A percentile compares a stretch with the other conserved stretches of the same genome.
These are phyloP conservation scores for Centropus unirufus DNA, from an alignment of 2,113 vertebrate genomes.

Conservation along the genomic window DNA sequence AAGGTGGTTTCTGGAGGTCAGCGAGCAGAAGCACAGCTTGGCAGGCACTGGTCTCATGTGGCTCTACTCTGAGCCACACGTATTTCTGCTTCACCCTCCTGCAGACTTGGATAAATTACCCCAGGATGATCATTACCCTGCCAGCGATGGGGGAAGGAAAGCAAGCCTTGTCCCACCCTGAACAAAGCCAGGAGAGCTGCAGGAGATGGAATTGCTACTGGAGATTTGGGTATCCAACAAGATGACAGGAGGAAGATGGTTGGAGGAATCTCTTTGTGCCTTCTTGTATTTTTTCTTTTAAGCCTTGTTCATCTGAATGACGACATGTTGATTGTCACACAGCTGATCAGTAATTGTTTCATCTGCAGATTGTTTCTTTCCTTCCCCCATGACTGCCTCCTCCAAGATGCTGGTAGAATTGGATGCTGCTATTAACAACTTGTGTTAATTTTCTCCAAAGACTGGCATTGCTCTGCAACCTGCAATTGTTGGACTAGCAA, in stretches of 20 bases:
- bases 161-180: rapidly evolving
- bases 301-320: not conserved
- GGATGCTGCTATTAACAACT: constrained; percentile 70
- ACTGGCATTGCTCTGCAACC: constrained; percentile 53
- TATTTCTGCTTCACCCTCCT: not conserved
- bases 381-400: constrained; percentile 9
- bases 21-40: not conserved
- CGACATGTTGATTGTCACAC: not conserved
- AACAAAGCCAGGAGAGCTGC: not conserved
- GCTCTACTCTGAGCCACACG: rapidly evolving
- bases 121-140: rapidly evolving
- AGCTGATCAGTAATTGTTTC: constrained; percentile 74
- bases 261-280: not conserved
- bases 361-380: constrained; percentile 59
- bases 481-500: constrained; percentile 44
- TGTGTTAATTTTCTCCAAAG: constrained; percentile 69
- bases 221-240: not conserved
- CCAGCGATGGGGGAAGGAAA: not conserved
- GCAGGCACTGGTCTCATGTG: rapidly evolving
- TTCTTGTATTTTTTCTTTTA: not conserved
- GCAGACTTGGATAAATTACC: rapidly evolving
- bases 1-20: not conserved
- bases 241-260: not conserved
- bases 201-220: rapidly evolving
- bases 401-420: constrained; percentile 51